A percentile compares a stretch with the other conserved stretches of the same genome.
These are phyloP conservation scores for Trichechus manatus DNA, from an alignment of 2,113 vertebrate species.

Conservation along the genomic window DNA sequence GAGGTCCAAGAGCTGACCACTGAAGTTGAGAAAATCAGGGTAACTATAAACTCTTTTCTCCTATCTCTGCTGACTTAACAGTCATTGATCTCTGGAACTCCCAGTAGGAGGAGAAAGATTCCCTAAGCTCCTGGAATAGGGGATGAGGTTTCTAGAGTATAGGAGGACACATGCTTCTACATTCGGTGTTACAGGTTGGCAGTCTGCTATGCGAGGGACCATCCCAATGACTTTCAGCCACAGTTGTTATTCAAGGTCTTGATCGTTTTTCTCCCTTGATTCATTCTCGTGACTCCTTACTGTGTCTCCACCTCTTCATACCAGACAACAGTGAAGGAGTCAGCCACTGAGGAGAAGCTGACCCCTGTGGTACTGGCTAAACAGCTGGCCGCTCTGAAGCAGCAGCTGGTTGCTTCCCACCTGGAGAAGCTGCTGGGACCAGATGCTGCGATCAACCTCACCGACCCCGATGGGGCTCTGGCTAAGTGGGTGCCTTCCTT, in stretches of 20 bases:
- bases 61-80: background rate
- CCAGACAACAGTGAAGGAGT: slow-evolving; percentile 92
- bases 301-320: background rate
- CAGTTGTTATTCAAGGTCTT: background rate
- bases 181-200: background rate
- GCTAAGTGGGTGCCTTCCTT: slow-evolving; percentile 91
- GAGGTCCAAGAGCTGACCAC: slow-evolving; percentile 96
- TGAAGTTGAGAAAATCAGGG: slow-evolving; percentile 96
- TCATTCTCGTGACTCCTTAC: background rate
- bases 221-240: background rate
- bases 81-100: background rate
- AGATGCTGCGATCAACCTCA: slow-evolving; percentile 93
- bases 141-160: background rate
- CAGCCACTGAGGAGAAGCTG: slow-evolving; percentile 93
- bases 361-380: slow-evolving; percentile 94
- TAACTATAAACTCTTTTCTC: slow-evolving; percentile 67
- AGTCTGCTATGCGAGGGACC: background rate
- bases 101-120: background rate
- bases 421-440: slow-evolving; percentile 96
- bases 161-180: background rate
- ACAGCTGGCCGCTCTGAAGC: slow-evolving; percentile 94
- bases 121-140: background rate
- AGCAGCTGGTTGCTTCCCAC: slow-evolving; percentile 95
- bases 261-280: background rate
- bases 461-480: slow-evolving; percentile 95